These are phyloP conservation scores for Euschistus heros DNA, from an alignment of 1,140 invertebrate species.

Conservation along the genomic window DNA sequence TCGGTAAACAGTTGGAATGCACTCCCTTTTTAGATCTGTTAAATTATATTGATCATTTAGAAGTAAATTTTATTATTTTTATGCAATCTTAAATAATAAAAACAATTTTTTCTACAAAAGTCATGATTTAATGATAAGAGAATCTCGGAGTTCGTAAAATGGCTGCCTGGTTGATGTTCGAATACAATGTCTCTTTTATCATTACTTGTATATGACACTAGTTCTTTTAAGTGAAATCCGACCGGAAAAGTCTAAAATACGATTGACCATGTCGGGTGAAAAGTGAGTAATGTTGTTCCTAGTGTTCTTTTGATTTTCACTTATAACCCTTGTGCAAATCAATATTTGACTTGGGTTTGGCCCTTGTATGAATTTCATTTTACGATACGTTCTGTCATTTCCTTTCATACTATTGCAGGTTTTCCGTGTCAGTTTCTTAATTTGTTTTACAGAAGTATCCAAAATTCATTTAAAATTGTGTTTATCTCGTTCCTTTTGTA, in stretches of 20 bases:
- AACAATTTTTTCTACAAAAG: not conserved
- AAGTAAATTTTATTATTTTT: no score
- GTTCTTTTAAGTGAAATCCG: not conserved
- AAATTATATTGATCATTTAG: no score
- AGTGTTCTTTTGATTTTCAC: not conserved
- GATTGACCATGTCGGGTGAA: not conserved
- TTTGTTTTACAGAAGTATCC: no score
- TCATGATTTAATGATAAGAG: constrained; percentile 8
- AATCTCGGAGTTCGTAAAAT: not conserved
- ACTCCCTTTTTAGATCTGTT: no score
- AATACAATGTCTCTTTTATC: constrained; percentile 12
- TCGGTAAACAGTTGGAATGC: no score
- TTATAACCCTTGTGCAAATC: constrained; percentile 6
- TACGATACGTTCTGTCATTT: not conserved
- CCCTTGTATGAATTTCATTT: not conserved
- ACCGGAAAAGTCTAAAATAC: not conserved
- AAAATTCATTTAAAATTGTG: no score
- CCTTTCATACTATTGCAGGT: no score
- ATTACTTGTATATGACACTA: constrained; percentile 2
- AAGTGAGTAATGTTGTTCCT: not conserved
- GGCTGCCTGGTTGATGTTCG: constrained; percentile 5
- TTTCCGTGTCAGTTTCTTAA: no score
- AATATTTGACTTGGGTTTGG: constrained; percentile 14
- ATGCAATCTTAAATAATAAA: no score
- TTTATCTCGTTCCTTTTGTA: no score